Percentiles rank a stretch among this genome's conserved stretches.
Conservation (phyloP, 2,888 invertebrate species). For the Ectemnius lituratus region DNA sequence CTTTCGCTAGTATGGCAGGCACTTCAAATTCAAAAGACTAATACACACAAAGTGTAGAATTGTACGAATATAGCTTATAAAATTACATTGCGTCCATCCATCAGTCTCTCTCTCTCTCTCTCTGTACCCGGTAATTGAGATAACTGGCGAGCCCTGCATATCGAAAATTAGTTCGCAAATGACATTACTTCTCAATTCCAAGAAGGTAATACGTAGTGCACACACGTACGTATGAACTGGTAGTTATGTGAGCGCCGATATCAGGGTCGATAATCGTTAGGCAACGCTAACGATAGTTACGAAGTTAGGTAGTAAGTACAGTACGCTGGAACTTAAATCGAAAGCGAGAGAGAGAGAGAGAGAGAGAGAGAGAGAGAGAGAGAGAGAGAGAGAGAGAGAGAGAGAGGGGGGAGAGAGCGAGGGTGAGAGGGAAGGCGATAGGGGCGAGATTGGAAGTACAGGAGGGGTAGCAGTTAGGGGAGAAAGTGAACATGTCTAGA, state of each 20-base stretch:
- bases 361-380: background rate
- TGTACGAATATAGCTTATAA: no score
- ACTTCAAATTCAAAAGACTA: no score
- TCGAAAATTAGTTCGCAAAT: constrained; percentile 43
- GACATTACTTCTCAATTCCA: constrained; percentile 48
- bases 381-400: background rate
- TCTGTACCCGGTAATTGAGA: no score
- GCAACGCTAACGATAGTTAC: constrained; percentile 55
- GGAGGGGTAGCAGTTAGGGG: no score
- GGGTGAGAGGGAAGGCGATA: background rate
- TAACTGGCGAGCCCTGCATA: no score
- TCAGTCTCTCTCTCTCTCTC: no score
- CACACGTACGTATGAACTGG: constrained; percentile 1
- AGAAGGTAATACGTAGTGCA: constrained; percentile 32
- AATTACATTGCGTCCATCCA: background rate
- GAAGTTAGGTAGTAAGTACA: constrained; percentile 18
- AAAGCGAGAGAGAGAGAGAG: constrained; percentile 8
- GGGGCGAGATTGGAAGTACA: no score
- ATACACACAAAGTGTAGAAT: no score
- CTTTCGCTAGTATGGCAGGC: no score
- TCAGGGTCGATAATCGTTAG: constrained; percentile 48
- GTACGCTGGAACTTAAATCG: constrained; percentile 13
- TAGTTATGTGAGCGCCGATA: constrained; percentile 1
- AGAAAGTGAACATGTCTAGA: no score
- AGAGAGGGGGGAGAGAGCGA: background rate